Evolutionary conservation across 2,797 vertebrate genomes (phyloP).

Genomic region (Cynopterus sphinx): DNA sequence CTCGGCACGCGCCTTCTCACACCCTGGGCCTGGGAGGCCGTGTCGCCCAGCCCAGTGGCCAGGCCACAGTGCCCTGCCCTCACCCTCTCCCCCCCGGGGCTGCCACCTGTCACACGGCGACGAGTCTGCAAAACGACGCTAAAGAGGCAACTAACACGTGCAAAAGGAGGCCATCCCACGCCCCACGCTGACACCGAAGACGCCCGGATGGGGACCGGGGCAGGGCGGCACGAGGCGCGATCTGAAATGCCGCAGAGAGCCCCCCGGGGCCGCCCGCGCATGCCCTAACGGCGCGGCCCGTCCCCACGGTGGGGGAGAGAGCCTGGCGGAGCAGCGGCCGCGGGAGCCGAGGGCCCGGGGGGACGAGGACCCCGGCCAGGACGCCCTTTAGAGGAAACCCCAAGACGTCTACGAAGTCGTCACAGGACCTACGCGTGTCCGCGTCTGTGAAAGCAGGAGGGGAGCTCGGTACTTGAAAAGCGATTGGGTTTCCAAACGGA

Average conservation of each 20-base stretch:
- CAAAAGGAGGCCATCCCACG: background rate
- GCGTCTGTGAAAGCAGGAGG: too few relatives aligned
- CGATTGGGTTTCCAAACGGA: background rate
- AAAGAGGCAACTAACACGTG: background rate
- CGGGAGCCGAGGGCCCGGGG: background rate
- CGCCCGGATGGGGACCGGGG: too few relatives aligned
- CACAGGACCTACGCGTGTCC: too few relatives aligned
- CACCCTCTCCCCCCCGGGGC: background rate
- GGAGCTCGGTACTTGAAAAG: background rate
- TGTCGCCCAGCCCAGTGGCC: fast-evolving
- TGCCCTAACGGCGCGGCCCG: too few relatives aligned
- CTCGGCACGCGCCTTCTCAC: background rate
- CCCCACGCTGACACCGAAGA: background rate
- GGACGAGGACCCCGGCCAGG: background rate
- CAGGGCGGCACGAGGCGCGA: too few relatives aligned
- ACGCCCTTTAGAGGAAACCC: background rate
- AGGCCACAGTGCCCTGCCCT: background rate
- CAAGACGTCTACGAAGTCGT: background rate
- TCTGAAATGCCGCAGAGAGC: too few relatives aligned
- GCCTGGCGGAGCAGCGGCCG: background rate
- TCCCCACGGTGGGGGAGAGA: too few relatives aligned
- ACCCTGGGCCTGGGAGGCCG: background rate
- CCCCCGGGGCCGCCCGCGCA: too few relatives aligned
- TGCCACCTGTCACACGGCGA: fast-evolving
- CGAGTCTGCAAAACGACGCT: background rate